Percentiles rank a stretch among this genome's conserved stretches.
These are phyloP conservation scores for Pelmatolapia mariae DNA, from an alignment of 2,113 vertebrate species.

Conservation along the genomic window DNA sequence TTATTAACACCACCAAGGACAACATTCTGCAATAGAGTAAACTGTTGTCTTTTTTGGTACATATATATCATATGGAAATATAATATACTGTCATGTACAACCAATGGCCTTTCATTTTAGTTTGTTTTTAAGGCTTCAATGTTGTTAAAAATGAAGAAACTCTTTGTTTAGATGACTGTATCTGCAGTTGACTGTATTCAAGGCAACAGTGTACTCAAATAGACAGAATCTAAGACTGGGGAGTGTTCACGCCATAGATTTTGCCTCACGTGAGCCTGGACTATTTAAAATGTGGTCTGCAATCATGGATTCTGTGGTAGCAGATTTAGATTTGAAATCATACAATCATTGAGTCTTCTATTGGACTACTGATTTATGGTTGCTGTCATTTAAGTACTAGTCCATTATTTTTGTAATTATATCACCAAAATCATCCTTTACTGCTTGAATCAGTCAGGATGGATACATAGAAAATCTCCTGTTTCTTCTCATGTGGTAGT, in stretches of 20 bases:
- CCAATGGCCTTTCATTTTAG: neutral
- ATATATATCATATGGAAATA: conserved; percentile 13
- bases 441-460: neutral
- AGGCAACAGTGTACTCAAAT: neutral
- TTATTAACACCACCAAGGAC: conserved; percentile 36
- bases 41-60: neutral
- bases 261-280: neutral
- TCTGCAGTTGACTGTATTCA: neutral
- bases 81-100: conserved; percentile 15
- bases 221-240: neutral
- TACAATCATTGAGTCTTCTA: neutral
- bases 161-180: neutral
- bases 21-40: neutral
- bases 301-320: neutral
- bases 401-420: neutral
- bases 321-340: neutral
- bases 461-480: neutral
- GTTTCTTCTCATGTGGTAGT: neutral
- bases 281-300: neutral
- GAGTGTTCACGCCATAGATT: accelerated
- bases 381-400: neutral
- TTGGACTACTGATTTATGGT: neutral
- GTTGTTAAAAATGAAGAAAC: neutral
- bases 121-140: neutral
- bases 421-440: neutral